phyloP scores from a whole-genome alignment of 2,797 vertebrate genomes.

The Loris lydekkerianus region DNA sequence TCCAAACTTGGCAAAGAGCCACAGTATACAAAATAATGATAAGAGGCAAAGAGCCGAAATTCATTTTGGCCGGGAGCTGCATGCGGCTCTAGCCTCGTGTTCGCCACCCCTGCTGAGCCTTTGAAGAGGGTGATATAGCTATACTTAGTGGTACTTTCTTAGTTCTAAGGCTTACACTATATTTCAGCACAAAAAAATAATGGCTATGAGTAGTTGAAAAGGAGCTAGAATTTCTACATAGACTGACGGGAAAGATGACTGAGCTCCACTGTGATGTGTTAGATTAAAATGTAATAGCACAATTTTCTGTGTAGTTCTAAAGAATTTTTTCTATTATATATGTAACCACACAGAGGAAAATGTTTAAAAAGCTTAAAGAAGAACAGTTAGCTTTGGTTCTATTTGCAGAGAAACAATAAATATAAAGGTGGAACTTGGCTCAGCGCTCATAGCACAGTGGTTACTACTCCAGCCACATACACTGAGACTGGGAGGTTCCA shows the following conservation, averaged over 20 bases:
- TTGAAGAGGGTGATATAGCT: background rate
- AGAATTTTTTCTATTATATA: background rate
- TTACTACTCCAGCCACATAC: too few species aligned
- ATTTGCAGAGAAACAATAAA: background rate
- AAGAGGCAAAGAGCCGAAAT: too few species aligned
- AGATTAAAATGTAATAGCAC: background rate
- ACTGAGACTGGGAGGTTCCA: too few species aligned
- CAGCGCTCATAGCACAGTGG: too few species aligned
- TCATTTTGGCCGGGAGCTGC: too few species aligned
- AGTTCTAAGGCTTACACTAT: conserved; percentile 33
- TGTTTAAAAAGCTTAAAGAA: background rate
- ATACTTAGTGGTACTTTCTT: conserved; percentile 37
- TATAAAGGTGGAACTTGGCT: background rate
- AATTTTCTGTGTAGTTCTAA: background rate
- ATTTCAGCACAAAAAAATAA: conserved; percentile 60
- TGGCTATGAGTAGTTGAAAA: conserved; percentile 38
- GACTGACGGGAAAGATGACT: background rate
- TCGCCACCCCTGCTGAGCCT: background rate
- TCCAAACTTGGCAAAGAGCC: too few species aligned
- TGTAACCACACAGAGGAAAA: background rate
- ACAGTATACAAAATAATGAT: too few species aligned
- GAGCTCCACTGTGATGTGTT: background rate
- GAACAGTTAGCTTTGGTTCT: background rate
- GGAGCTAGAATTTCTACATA: background rate
- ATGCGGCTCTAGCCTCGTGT: too few species aligned